Evolutionary conservation across 2,797 vertebrate genomes (phyloP), one percentile per base, ranked within the genome.

Genomic region (Siniperca obscura): DNA sequence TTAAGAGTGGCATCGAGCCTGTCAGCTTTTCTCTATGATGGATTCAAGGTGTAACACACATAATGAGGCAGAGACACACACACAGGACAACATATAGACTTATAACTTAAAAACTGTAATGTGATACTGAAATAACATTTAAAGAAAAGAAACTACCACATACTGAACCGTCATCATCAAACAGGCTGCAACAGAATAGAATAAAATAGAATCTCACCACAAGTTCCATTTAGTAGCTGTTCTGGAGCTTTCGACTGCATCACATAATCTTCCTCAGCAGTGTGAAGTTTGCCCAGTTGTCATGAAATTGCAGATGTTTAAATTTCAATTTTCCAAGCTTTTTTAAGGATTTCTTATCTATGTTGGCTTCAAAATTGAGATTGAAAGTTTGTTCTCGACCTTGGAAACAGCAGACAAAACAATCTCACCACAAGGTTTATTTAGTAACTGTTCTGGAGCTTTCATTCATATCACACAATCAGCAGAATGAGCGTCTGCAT

Each of bases 41-140:
- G 68, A 77, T 84, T 84, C 27, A 87, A 79, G 76, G 50, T 86
- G 22, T 59, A 78, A 74, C 77, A 73, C 44, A 75, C 70, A 60
- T 17, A 71, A 67, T 48, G 66, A 56, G 19, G 59, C 25, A 34
- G 42, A 48, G 30, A 66, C 70, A 72, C 11, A 11, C 11, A 11
- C 62, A 42, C 19, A 34, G 66, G 46, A 77, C 72, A 71, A 77
- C 50, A 61, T 53, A 25, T 7, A 71, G 78, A 50, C n/a, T 25
- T 46, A 42, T 10, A 46, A 70, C 34, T n/a, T 10, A 17, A 10
- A 60, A 60, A 27, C 19, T 76, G 42, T 21, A 25, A 50, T 50
- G 53, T 42, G 67, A 66, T 11, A 9, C 30, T 52, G 40, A 67
- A 30, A 74, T 38, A 34, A 65, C 50, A 38, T 80, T 72, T 59